Evolutionary conservation across 2,888 invertebrate genomes (phyloP).

Genomic region (Petrolisthes cinctipes): DNA sequence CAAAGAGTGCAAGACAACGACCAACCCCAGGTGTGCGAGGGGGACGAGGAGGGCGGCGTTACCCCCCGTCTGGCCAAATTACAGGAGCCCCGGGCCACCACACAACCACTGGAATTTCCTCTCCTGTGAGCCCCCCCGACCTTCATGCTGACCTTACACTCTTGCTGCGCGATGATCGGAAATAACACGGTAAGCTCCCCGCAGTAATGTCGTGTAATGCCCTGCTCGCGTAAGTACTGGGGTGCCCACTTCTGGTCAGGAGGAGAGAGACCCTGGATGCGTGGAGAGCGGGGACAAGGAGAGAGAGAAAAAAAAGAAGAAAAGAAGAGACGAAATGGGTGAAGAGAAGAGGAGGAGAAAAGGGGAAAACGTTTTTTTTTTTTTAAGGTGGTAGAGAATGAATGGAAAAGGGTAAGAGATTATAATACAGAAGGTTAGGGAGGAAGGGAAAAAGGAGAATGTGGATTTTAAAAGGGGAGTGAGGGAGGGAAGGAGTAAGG

Average conservation of each 20-base stretch:
- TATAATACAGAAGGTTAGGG: background rate
- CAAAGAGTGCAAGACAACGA: no score
- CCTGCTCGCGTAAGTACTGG: background rate
- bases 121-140: conserved; percentile 2
- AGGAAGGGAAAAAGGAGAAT: background rate
- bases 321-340: background rate
- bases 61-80: conserved; percentile 28
- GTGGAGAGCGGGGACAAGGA: background rate
- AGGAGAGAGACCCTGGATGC: background rate
- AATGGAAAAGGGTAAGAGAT: background rate
- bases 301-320: conserved; percentile 12
- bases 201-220: conserved; percentile 19
- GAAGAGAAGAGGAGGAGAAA: background rate
- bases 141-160: conserved; percentile 5
- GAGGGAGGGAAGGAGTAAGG: background rate
- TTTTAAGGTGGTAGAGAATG: background rate
- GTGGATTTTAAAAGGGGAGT: background rate
- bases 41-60: conserved; percentile 1
- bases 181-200: conserved; percentile 30
- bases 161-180: conserved; percentile 22
- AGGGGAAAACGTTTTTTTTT: background rate
- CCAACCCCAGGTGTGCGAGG: background rate
- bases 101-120: conserved; percentile 16
- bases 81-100: background rate
- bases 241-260: background rate